Evolutionary conservation across 2,888 invertebrate species (phyloP), one percentile per base, ranked within the genome.

Genomic region (Amblyjoppa proteus): DNA sequence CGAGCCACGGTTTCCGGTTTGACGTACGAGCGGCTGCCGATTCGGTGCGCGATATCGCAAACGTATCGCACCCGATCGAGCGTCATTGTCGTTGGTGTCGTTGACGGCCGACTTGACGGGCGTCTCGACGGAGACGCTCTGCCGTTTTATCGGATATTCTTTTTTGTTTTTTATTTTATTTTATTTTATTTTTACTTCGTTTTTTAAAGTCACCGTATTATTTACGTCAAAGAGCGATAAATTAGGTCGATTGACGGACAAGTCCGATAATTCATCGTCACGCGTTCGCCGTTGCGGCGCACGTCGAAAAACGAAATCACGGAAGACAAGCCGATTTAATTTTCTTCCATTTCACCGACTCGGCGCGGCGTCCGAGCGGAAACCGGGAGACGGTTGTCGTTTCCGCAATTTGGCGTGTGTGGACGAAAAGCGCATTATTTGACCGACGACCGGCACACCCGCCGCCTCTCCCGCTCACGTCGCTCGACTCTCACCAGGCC

Each of bases 331-430:
- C 49, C 49, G 13, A 64, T 61, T 64, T 34, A n/a, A 73, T n/a
- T 71, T 76, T 58, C 31, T 41, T 66, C 53, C 16, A 70, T 49
- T 68, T 71, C 25, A 68, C 64, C 45, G 45, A 49, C 16, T 49
- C 45, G 16, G 58, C 25, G 56, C 13, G 58, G 25, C 28, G 58
- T 1, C 25, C 20, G 56, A 25, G 25, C n/a, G 49, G 66, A 75
- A 68, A 56, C 64, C 45, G 56, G 64, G 69, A 38, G 85, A 81
- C 78, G 81, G 81, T 77, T 84, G 85, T 83, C 86, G 87, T 87
- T 92, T 91, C 91, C 91, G 90, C 91, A 91, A 91, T 92, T 90
- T 91, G 88, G 71, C 78, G 78, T 68, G 38, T 51, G 64, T 73
- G 16, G 28, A 58, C 51, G 64, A 49, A 71, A 85, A 82, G 83